Base-by-base conservation (phyloP, 2,113 vertebrate species). In the Sylvia atricapilla region DNA sequence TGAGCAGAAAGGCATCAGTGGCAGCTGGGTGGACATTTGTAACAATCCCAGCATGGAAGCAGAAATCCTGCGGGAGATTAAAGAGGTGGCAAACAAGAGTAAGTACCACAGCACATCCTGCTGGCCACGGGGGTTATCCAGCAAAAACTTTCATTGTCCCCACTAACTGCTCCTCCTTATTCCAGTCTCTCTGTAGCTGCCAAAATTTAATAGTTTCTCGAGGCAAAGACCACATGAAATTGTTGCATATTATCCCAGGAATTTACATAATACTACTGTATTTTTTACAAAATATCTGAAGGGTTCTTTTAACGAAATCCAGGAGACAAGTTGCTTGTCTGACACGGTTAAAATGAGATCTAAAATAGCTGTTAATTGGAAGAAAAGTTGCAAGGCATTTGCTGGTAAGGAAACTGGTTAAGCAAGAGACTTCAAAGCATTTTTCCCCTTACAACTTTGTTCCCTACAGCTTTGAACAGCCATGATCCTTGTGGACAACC, bases 31-130 rank as follows among this genome's bases (percentile, higher is more conserved):
- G 72, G 99, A 99, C 81, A 97, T 99, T 95, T 99, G 99, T 96
- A 99, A 98, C 92, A 97, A 99, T n/a, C 98, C 98, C 8, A 97
- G 96, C 13, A 99, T 99, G 98, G 99, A 99, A 94, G 98, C 97
- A 31, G 99, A 99, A 95, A 98, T 99, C 56, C 98, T 99, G 82
- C 98, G 72, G 76, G 98, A 98, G 96, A 99, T 99, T 92, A 99
- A 98, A 92, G 97, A 98, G 67, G 98, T 98, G 39, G 99, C 99
- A 85, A 97, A 97, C 87, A 98, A 98, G 94, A 99, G 99, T 99
- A 98, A 99, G 99, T 96, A 74, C 55, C n/a, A 30, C 35, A 6
- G 47, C 50, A 14, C 15, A 2, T 25, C 47, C 31, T 52, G 68
- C 35, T 46, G 33, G 16, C 75, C 43, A 10, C 1, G 13, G 52